phyloP scores from a whole-genome alignment of 2,797 vertebrate species.

The Acestrorhynchus altus region DNA sequence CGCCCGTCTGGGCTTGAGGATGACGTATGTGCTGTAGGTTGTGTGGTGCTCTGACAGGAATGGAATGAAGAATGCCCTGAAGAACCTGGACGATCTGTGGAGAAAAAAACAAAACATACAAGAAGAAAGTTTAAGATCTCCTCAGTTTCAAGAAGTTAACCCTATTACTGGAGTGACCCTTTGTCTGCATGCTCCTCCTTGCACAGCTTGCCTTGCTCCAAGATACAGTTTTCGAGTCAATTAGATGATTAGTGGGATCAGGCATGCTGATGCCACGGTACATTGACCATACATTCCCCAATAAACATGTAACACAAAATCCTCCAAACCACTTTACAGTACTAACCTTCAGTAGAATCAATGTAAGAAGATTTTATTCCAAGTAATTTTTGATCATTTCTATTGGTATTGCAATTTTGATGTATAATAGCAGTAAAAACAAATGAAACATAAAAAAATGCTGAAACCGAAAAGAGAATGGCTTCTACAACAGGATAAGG shows the following conservation, averaged over 20 bases:
- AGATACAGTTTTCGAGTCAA: not conserved
- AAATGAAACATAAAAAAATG: too few species aligned
- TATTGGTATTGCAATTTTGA: too few species aligned
- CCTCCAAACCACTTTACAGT: too few species aligned
- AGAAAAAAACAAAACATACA: not conserved
- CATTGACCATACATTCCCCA: not conserved
- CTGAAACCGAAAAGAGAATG: too few species aligned
- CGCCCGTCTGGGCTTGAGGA: slow-evolving; percentile 87
- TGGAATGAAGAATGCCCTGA: slow-evolving; percentile 92
- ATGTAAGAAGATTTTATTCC: too few species aligned
- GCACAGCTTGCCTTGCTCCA: not conserved
- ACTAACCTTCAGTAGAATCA: too few species aligned
- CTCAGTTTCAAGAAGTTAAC: not conserved
- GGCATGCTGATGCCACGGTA: not conserved
- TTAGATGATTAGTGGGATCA: not conserved
- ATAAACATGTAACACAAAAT: not conserved
- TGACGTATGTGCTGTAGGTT: slow-evolving; percentile 88
- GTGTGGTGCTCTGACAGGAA: slow-evolving; percentile 90
- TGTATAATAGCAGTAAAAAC: too few species aligned
- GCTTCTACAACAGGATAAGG: too few species aligned
- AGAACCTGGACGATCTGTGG: slow-evolving; percentile 87
- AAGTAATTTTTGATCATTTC: too few species aligned
- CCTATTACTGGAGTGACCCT: not conserved
- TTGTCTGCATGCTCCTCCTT: not conserved
- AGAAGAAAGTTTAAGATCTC: not conserved